Evolutionary conservation across 2,888 invertebrate species (phyloP), one percentile per base, ranked within the genome.

Genomic region (Entomobrya proxima): DNA sequence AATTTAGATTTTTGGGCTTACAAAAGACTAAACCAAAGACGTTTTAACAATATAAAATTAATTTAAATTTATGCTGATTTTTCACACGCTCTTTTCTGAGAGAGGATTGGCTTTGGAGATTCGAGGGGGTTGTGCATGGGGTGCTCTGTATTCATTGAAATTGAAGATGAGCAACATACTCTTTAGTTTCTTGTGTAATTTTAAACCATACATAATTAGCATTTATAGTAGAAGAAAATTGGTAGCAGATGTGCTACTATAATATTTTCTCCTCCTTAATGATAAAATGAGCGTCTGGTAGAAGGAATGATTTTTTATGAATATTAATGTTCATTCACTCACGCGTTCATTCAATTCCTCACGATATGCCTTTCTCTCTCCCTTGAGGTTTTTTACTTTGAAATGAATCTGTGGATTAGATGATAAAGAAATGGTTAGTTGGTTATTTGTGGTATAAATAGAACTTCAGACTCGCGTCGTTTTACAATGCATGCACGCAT

Each of bases 51-150:
- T 61, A 30, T 1, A 69, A 58, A 21, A 69, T 24, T 69, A 27
- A 82, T 82, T 82, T 76, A 82, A 82, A 82, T 82, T 82, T 82
- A 82, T 82, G 82, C 76, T 82, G 82, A 76, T 82, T 82, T 75
- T 74, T 76, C 52, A 82, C 75, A 82, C 75, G 76, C 61, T 52
- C n/a, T n/a, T n/a, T n/a, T n/a, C 27, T 44, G 9, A n/a, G 40
- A 30, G 1, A 27, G 58, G 74, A 74, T 81, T 81, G 81, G 74
- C 74, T 81, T 50, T 81, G 47, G 52, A 52, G 18, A 18, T 79
- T 50, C 15, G 37, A 69, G 64, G 30, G 69, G 58, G 81, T 58
- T 80, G 80, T 55, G 27, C 72, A 67, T 52, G 21, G 18, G 1
- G 21, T 32, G 27, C 15, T 7, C 40, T 27, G 2, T 69, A 18